Percentiles rank a stretch among this genome's conserved stretches.
phyloP scores from a whole-genome alignment of 1,140 invertebrate genomes.

The Chironomus tepperi region DNA sequence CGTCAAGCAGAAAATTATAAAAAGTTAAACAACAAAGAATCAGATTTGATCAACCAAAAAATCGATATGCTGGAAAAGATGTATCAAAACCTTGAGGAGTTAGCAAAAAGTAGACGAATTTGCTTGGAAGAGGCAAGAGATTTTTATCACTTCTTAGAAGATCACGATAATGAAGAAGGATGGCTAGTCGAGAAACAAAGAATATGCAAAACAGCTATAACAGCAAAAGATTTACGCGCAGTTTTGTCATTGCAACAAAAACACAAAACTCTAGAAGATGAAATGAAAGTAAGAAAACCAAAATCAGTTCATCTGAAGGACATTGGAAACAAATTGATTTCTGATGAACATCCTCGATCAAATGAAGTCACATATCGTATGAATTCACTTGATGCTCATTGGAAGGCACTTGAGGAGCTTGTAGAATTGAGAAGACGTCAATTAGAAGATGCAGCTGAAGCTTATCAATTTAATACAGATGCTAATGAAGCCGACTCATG shows the following conservation, averaged over 20 bases:
- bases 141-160: constrained; percentile 91
- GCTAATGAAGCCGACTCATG: constrained; percentile 97
- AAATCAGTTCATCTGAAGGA: constrained; percentile 70
- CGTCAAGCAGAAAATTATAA: constrained; percentile 53
- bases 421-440: constrained; percentile 74
- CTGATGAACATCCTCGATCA: constrained; percentile 65
- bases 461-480: constrained; percentile 91
- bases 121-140: constrained; percentile 84
- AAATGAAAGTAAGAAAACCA: constrained; percentile 78
- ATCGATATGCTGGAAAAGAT: constrained; percentile 62
- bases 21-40: constrained; percentile 48
- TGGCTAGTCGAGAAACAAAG: constrained; percentile 89
- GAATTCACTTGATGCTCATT: constrained; percentile 72
- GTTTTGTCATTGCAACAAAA: constrained; percentile 87
- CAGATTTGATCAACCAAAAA: constrained; percentile 55
- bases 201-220: constrained; percentile 81
- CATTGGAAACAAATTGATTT: constrained; percentile 63
- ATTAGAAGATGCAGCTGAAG: constrained; percentile 87
- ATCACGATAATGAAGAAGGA: constrained; percentile 87
- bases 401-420: constrained; percentile 77
- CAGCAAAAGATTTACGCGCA: constrained; percentile 84
- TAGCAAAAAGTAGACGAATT: constrained; percentile 67
- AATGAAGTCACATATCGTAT: constrained; percentile 69
- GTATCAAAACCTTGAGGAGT: constrained; percentile 47
- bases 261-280: constrained; percentile 87